These are phyloP conservation scores for Helicoverpa assulta DNA, from an alignment of 2,888 invertebrate genomes.

Conservation along the genomic window DNA sequence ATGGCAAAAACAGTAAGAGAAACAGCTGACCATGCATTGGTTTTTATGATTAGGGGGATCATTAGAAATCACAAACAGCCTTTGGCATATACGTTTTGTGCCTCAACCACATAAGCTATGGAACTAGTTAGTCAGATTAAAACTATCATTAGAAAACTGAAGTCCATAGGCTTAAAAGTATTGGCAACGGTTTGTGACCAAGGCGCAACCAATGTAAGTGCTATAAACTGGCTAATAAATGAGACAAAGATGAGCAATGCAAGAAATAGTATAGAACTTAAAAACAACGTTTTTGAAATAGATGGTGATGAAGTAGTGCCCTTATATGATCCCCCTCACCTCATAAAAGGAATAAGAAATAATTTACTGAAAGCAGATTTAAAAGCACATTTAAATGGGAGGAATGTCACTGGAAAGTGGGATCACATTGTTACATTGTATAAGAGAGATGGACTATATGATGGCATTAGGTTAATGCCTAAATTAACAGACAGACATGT, in stretches of 20 bases:
- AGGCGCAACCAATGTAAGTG: constrained; percentile 4
- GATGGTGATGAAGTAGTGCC: constrained; percentile 1
- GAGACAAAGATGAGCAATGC: not conserved
- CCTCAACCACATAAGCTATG: constrained; percentile 7
- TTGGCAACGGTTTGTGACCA: constrained; percentile 16
- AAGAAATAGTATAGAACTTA: not conserved
- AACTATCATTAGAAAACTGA: constrained; percentile 8
- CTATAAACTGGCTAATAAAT: constrained; percentile 12
- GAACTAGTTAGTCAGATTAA: constrained; percentile 3
- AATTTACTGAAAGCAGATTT: not conserved
- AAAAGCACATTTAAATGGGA: no score
- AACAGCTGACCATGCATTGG: constrained; percentile 56
- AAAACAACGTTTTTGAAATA: constrained; percentile 4
- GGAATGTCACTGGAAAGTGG: no score
- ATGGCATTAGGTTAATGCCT: no score
- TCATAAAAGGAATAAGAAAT: no score
- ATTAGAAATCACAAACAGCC: constrained; percentile 23
- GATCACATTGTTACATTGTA: no score
- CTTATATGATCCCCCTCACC: no score
- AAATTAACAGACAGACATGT: no score
- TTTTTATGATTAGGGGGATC: constrained; percentile 16
- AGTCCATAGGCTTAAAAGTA: constrained; percentile 9
- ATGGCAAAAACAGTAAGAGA: constrained; percentile 38
- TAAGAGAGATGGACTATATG: no score
- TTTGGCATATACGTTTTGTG: constrained; percentile 12